A percentile compares a stretch with the other conserved stretches of the same genome.
Evolutionary conservation across 2,888 invertebrate genomes (phyloP).

Genomic region (Pyrgus malvae): DNA sequence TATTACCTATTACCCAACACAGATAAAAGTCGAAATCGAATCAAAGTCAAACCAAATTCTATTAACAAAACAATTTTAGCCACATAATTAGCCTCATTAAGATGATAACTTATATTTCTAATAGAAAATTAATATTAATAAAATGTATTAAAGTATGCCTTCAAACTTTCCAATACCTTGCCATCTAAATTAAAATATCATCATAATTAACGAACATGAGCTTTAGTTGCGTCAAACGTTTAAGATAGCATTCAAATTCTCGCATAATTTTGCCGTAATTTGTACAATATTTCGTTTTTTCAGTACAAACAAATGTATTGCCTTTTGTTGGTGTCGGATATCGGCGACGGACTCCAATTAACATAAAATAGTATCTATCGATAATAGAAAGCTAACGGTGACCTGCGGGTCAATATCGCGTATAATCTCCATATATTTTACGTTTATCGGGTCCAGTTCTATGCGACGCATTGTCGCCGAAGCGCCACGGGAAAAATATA

Average conservation of each 20-base stretch:
- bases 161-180: too few species aligned
- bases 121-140: too few species aligned
- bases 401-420: constrained; percentile 48
- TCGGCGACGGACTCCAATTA: constrained; percentile 35
- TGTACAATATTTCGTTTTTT: constrained; percentile 22
- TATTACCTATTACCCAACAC: too few species aligned
- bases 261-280: constrained; percentile 20
- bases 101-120: too few species aligned
- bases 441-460: constrained; percentile 35
- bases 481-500: constrained; percentile 46
- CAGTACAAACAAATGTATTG: constrained; percentile 29
- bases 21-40: too few species aligned
- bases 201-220: constrained; percentile 10
- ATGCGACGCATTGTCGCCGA: constrained; percentile 36
- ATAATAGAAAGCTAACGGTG: constrained; percentile 45
- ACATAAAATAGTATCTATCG: constrained; percentile 39
- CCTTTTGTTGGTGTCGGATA: constrained; percentile 32
- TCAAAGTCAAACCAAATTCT: too few species aligned
- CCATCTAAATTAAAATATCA: background rate
- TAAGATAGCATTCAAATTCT: constrained; percentile 11
- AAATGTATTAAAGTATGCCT: too few species aligned
- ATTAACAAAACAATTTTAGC: too few species aligned
- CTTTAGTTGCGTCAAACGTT: constrained; percentile 17
- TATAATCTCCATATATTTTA: constrained; percentile 37
- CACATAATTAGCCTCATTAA: too few species aligned